Conservation (phyloP, 2,113 vertebrate genomes). For the Thunnus thynnus region DNA sequence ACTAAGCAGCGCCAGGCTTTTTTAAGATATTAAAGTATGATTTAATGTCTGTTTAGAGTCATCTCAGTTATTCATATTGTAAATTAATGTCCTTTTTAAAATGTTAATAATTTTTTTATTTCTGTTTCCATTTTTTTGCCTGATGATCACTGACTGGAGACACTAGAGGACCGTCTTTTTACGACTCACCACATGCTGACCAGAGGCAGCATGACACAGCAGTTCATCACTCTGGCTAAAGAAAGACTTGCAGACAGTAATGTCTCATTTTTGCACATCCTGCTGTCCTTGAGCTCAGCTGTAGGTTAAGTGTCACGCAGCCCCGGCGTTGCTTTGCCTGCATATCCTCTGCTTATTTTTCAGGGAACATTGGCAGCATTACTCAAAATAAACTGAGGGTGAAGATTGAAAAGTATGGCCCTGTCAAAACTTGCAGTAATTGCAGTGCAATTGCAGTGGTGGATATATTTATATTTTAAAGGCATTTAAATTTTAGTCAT, state of each 20-base stretch:
- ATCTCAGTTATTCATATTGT: too few relatives aligned
- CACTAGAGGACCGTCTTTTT: background rate
- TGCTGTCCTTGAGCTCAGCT: slow-evolving; percentile 44
- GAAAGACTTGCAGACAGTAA: slow-evolving; percentile 37
- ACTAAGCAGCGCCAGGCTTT: background rate
- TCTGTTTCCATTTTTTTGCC: slow-evolving; percentile 4
- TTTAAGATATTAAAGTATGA: background rate
- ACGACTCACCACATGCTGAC: background rate
- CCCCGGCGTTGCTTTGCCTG: background rate
- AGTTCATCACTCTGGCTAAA: slow-evolving; percentile 47
- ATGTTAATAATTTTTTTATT: slow-evolving; percentile 13
- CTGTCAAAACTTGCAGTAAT: slow-evolving; percentile 22
- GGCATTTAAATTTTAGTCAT: slow-evolving; percentile 3
- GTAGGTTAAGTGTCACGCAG: slow-evolving; percentile 41
- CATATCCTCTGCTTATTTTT: slow-evolving; percentile 8
- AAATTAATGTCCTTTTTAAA: background rate
- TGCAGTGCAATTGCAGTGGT: background rate
- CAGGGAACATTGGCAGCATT: background rate
- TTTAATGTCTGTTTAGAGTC: too few relatives aligned
- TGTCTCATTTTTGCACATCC: slow-evolving; percentile 37
- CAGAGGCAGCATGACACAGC: slow-evolving; percentile 61
- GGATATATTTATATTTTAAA: slow-evolving; percentile 18
- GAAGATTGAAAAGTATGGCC: background rate
- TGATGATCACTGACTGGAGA: slow-evolving; percentile 16
- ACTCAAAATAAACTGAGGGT: too few relatives aligned